Evolutionary conservation across 2,888 invertebrate genomes (phyloP), one percentile per base, ranked within the genome.

Genomic region (Caradrina kadenii): DNA sequence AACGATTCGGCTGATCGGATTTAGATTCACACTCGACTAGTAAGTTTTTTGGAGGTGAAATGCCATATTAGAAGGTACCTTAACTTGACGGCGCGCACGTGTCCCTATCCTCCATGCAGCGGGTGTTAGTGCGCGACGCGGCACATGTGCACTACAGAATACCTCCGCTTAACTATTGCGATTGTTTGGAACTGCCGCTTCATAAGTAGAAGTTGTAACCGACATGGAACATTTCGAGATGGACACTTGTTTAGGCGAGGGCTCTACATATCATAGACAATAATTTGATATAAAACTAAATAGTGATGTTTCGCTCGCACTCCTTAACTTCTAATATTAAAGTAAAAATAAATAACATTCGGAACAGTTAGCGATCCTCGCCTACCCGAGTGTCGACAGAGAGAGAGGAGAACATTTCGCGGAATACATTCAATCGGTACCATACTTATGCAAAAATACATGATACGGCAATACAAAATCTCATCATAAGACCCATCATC

Each of bases 21-120:
- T 87, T 86, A 94, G 94, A 94, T 94, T 94, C 94, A 93, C 89
- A 89, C 90, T 91, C 92, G 94, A 94, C 94, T 94, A 94, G 94
- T 90, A 90, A 84, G 79, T 84, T 87, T 83, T 87, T 86, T 81
- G 86, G 86, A 86, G 90, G 88, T 86, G 83, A 83, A 84, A 85
- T 84, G 86, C 81, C 81, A 75, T 71, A 74, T 78, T 76, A 69
- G 66, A 78, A 75, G 53, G 72, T 73, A 70, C 59, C 65, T 66
- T 26, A 63, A 61, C 52, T 61, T 21, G 26, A 35, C 45, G 15
- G 39, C 19, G 49, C 60, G 1, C 42, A 26, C 26, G 26, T n/a
- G n/a, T n/a, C n/a, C n/a, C n/a, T n/a, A n/a, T n/a, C n/a, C n/a
- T n/a, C n/a, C n/a, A n/a, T n/a, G n/a, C n/a, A n/a, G n/a, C n/a